phyloP scores from a whole-genome alignment of 2,113 vertebrate genomes.

The Nematolebias whitei region DNA sequence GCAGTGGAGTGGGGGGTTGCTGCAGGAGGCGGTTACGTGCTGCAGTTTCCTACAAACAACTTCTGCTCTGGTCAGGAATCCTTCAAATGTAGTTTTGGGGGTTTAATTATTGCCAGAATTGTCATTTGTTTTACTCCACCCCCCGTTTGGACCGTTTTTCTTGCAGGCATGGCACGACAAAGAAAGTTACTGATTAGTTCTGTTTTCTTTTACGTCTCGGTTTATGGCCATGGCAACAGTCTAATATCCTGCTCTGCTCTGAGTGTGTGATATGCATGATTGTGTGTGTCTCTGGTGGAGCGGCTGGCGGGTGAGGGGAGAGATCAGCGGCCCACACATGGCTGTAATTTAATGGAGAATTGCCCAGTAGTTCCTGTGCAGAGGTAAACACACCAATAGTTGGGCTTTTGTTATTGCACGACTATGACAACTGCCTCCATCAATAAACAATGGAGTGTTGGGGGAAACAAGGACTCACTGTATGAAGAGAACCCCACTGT shows the following conservation, averaged over 20 bases:
- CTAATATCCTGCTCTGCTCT: constrained; percentile 25
- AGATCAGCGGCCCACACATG: constrained; percentile 79
- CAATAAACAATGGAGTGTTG: constrained; percentile 74
- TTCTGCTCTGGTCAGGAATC: neutral
- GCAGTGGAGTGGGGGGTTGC: constrained; percentile 5
- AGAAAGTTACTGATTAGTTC: neutral
- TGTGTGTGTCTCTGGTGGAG: constrained; percentile 33
- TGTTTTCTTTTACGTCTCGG: neutral
- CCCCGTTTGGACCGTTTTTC: neutral
- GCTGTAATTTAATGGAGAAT: constrained; percentile 84
- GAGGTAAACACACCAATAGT: constrained; percentile 82
- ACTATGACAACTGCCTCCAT: constrained; percentile 85
- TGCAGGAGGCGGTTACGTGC: constrained; percentile 50
- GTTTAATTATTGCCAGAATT: neutral
- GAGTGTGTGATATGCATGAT: constrained; percentile 36
- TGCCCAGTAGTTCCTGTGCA: constrained; percentile 80
- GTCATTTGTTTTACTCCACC: neutral
- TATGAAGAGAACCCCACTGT: constrained; percentile 69
- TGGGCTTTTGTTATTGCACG: constrained; percentile 76
- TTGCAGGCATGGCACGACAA: neutral
- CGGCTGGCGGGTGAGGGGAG: constrained; percentile 55
- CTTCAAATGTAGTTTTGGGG: constrained; percentile 7
- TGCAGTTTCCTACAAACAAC: constrained; percentile 62
- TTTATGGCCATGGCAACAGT: constrained; percentile 35
- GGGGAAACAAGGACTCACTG: constrained; percentile 63